These are phyloP conservation scores for Anastrepha ludens DNA, from an alignment of 1,140 invertebrate genomes.

Conservation along the genomic window DNA sequence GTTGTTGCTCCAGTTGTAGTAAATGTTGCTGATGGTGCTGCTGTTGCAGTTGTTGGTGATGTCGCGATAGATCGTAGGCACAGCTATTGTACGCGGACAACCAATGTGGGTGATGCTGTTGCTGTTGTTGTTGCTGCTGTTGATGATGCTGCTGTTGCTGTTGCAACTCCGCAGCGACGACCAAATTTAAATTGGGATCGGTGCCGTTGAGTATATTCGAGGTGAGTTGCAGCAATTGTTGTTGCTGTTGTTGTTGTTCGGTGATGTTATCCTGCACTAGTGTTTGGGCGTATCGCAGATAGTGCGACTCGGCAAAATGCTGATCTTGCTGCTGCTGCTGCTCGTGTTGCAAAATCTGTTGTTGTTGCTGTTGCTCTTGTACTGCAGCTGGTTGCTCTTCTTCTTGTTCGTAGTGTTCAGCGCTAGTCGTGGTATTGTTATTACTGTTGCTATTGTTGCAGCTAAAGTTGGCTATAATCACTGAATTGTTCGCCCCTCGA, in stretches of 20 bases:
- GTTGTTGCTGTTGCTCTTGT: constrained; percentile 10
- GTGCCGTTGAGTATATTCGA: constrained; percentile 57
- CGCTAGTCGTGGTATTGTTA: constrained; percentile 17
- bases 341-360: background rate
- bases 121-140: constrained; percentile 20
- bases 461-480: constrained; percentile 69
- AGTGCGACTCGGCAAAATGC: background rate
- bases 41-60: constrained; percentile 60
- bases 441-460: constrained; percentile 60
- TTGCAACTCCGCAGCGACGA: constrained; percentile 9
- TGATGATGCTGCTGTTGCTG: constrained; percentile 32
- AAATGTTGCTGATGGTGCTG: constrained; percentile 54
- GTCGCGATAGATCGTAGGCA: constrained; percentile 58
- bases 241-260: constrained; percentile 44
- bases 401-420: constrained; percentile 50
- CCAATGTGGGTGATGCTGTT: constrained; percentile 57
- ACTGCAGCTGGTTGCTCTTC: constrained; percentile 55
- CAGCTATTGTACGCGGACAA: constrained; percentile 55
- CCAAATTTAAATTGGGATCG: constrained; percentile 60
- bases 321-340: background rate
- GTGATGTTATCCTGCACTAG: background rate
- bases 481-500: constrained; percentile 65
- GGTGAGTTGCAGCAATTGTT: constrained; percentile 45
- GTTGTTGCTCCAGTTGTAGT: constrained; percentile 48
- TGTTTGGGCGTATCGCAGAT: constrained; percentile 14